Evolutionary conservation across 37 sponge, comb jelly and placozoan species (phyloP).

Genomic region (Halisarca cf. caerulea): DNA sequence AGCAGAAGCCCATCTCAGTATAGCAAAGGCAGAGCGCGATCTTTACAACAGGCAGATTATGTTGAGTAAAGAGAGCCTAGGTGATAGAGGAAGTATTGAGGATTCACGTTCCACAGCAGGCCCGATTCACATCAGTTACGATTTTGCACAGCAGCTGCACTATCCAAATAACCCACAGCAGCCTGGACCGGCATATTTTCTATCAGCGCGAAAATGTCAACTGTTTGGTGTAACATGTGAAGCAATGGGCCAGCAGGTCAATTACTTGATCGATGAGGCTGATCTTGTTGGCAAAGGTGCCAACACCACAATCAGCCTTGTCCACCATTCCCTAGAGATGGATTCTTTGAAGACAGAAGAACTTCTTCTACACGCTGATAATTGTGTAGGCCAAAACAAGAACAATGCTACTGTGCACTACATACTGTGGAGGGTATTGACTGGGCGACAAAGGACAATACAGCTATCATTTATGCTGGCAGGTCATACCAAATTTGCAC

Average conservation of each 20-base stretch:
- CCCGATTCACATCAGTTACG: conserved; percentile 17
- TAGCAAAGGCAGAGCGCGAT: background rate
- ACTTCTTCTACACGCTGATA: background rate
- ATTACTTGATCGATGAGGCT: conserved; percentile 18
- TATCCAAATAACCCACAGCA: conserved; percentile 22
- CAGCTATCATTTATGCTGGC: conserved; percentile 10
- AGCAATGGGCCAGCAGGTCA: background rate
- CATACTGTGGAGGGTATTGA: background rate
- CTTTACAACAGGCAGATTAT: background rate
- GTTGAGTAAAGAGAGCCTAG: background rate
- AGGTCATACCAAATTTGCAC: background rate
- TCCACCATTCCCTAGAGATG: background rate
- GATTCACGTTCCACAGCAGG: no score
- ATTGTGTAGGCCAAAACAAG: conserved; percentile 13
- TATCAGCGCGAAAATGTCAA: conserved; percentile 7
- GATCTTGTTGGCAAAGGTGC: conserved; percentile 24
- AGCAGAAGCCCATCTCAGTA: background rate
- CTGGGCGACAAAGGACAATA: no score
- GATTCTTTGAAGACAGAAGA: background rate
- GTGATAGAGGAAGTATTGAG: background rate
- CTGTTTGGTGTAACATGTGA: conserved; percentile 33
- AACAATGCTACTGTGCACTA: background rate
- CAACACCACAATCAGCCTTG: background rate
- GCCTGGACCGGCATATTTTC: conserved; percentile 31
- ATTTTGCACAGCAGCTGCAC: conserved; percentile 4